These are phyloP conservation scores for Pocillopora meandrina DNA, from an alignment of 92 coral and sea anemone genomes.

Conservation along the genomic window DNA sequence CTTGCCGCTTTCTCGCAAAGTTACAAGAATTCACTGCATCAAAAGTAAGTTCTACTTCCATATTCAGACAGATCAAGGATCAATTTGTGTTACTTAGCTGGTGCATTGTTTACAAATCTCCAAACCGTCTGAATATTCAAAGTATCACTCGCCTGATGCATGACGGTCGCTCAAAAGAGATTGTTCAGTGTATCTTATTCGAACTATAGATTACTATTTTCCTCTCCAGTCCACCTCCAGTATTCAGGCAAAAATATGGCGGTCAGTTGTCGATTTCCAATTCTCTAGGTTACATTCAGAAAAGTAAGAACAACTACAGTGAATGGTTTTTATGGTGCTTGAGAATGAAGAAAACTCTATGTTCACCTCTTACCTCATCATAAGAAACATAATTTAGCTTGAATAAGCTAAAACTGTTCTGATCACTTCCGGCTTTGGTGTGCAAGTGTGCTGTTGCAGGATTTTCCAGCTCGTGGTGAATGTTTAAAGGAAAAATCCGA, in stretches of 20 bases:
- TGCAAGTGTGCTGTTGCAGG: too few relatives aligned
- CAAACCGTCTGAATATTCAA: neutral
- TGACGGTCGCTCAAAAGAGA: neutral
- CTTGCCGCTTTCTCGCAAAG: slow-evolving; percentile 35
- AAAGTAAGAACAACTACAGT: neutral
- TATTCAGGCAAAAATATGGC: neutral
- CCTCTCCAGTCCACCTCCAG: slow-evolving; percentile 4
- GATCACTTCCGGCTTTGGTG: neutral
- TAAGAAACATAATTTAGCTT: neutral
- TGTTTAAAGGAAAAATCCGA: neutral
- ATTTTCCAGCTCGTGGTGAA: neutral
- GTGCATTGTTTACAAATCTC: slow-evolving; percentile 1
- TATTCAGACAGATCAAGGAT: neutral
- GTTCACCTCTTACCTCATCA: neutral
- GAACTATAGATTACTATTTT: neutral
- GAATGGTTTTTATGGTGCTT: neutral
- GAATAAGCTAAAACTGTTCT: neutral
- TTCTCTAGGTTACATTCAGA: neutral
- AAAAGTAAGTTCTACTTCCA: slow-evolving; percentile 32
- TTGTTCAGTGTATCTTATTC: neutral
- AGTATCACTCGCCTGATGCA: neutral
- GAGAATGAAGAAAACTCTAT: neutral
- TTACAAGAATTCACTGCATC: slow-evolving; percentile 15
- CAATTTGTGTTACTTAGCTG: neutral
- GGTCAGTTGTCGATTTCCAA: neutral